phyloP scores from a whole-genome alignment of 2,797 vertebrate genomes.

The Cephalopachus bancanus region DNA sequence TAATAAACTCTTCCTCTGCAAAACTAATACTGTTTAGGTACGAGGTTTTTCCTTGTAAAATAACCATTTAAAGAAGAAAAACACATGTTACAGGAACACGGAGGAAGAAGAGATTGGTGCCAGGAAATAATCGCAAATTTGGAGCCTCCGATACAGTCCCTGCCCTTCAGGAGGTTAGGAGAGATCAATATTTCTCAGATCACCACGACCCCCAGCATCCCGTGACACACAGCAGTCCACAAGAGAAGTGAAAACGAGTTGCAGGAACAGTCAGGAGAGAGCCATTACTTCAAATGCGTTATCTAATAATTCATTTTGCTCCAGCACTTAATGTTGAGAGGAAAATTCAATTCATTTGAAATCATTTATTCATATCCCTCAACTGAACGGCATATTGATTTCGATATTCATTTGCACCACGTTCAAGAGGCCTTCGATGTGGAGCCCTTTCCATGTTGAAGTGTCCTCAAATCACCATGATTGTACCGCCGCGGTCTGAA shows the following conservation, averaged over 20 bases:
- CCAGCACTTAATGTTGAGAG: constrained; percentile 69
- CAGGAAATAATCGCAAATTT: not conserved
- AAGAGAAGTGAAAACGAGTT: constrained; percentile 44
- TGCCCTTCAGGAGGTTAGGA: not conserved
- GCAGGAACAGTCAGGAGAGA: constrained; percentile 52
- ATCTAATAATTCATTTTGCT: constrained; percentile 73
- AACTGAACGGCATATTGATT: constrained; percentile 76
- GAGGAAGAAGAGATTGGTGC: not conserved
- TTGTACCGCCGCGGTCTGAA: constrained; percentile 5
- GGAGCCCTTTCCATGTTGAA: constrained; percentile 61
- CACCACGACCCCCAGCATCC: not conserved
- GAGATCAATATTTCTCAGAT: not conserved
- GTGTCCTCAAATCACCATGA: constrained; percentile 58
- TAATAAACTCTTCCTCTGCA: not conserved
- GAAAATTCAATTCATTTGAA: constrained; percentile 78
- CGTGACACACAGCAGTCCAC: not conserved
- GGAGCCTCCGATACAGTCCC: not conserved
- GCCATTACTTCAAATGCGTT: constrained; percentile 44
- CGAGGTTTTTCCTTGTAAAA: not conserved
- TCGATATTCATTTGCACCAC: constrained; percentile 68
- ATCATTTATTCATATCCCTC: constrained; percentile 78
- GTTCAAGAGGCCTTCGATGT: constrained; percentile 64
- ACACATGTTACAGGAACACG: not conserved
- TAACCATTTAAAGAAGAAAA: constrained; percentile 27
- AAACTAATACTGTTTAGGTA: not conserved